phyloP scores from a whole-genome alignment of 2,113 vertebrate species.

The Asarcornis scutulata region DNA sequence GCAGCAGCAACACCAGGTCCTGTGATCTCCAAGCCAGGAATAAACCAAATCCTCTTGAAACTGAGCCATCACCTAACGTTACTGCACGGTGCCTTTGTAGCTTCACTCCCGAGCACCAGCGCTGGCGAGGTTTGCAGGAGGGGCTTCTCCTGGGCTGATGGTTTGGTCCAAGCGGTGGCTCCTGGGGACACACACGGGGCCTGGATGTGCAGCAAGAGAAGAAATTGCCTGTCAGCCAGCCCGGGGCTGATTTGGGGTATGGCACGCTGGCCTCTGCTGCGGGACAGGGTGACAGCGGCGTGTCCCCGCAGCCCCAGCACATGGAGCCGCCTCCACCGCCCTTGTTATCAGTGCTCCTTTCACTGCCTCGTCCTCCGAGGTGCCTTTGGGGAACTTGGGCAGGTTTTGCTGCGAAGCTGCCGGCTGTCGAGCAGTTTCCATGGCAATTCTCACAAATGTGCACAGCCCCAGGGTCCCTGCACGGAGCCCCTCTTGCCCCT shows the following conservation, averaged over 20 bases:
- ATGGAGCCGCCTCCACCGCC: neutral
- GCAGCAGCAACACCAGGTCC: neutral
- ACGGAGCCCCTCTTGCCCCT: neutral
- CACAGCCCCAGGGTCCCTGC: neutral
- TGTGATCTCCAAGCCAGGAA: neutral
- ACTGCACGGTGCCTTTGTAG: neutral
- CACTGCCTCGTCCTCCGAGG: neutral
- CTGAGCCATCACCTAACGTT: neutral
- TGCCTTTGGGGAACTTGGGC: neutral
- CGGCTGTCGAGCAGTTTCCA: neutral
- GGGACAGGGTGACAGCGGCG: fast-evolving
- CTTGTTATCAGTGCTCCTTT: neutral
- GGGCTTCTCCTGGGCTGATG: neutral
- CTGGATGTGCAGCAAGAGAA: too few relatives aligned
- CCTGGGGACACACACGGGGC: too few relatives aligned
- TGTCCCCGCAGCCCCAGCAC: neutral
- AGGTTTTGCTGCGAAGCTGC: neutral
- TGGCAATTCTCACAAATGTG: neutral
- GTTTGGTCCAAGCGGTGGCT: neutral
- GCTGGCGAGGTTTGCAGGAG: neutral
- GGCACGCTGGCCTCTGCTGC: fast-evolving
- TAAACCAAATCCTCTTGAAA: neutral
- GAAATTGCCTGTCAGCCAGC: fast-evolving
- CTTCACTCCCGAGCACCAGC: neutral
- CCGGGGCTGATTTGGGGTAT: fast-evolving